Base-by-base conservation (phyloP, 64 coral and sea anemone species). In the Exaiptasia diaphana region DNA sequence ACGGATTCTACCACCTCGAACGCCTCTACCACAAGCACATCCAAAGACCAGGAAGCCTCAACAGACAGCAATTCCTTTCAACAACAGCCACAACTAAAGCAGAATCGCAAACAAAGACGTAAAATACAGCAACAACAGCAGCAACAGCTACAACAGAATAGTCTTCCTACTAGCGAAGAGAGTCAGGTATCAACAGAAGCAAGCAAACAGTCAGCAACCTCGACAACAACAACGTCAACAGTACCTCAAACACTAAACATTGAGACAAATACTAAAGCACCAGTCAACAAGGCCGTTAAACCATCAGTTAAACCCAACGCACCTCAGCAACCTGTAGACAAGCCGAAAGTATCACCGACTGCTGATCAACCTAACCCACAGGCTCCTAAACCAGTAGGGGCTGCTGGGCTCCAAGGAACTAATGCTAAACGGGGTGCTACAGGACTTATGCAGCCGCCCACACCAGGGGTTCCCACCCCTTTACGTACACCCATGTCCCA, bases 41-140 rank as follows among this genome's bases (percentile, higher is more conserved):
- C 61, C 32, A n/a, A n/a, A n/a, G n/a, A n/a, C n/a, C 14, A n/a
- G 13, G 61, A 65, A 65, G 12, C 61, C 20, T 35, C 30, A 15
- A 65, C 31, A 17, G 32, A 28, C 5, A 20, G 38, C 0, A 18
- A 18, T 15, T 36, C 29, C 38, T 20, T 35, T 5, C 21, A 28
- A 38, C 61, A 65, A 2, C 50, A 18, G 40, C 17, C 6, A 83
- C 29, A 60, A 85, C 10, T 81, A 85, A 35, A 69, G 76, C 89
- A 92, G 9, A 99, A 99, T 74, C 58, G 95, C 14, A 99, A 99
- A 88, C 95, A 99, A 34, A 78, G 95, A 8, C 80, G 95, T 33
- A 92, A 92, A n/a, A 73, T 88, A 24, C 91, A 95, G 55, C 93
- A 97, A 62, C 88, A 91, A 29, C 83, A 87, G 71, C 75, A 79